These are phyloP conservation scores for Psophia crepitans DNA, from an alignment of 2,113 vertebrate species.

Conservation along the genomic window DNA sequence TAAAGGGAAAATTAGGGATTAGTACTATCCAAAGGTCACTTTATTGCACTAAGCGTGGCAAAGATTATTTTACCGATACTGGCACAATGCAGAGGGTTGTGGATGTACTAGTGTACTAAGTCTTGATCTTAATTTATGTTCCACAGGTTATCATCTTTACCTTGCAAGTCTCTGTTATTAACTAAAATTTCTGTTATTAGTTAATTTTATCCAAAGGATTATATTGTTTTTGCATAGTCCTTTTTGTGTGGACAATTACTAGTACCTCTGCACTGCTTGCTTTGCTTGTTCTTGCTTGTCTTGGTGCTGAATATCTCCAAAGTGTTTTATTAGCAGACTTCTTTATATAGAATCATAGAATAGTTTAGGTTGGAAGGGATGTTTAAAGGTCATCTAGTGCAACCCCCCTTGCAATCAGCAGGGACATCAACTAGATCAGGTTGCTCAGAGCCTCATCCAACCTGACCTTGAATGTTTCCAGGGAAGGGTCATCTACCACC, in stretches of 20 bases:
- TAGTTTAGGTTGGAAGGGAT: too few relatives aligned
- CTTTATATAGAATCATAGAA: neutral
- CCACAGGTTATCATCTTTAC: rapidly evolving
- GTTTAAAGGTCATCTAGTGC: too few relatives aligned
- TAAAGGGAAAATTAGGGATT: neutral
- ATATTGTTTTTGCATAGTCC: neutral
- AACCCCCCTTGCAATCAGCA: too few relatives aligned
- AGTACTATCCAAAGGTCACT: neutral
- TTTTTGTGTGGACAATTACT: neutral
- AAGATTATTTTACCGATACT: neutral
- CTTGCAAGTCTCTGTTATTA: neutral
- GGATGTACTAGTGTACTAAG: neutral
- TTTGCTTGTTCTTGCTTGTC: neutral
- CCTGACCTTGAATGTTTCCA: too few relatives aligned
- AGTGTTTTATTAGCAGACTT: neutral
- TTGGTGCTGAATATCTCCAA: neutral
- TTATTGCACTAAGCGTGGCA: neutral
- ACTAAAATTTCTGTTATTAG: neutral
- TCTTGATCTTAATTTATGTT: neutral
- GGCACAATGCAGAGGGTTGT: neutral
- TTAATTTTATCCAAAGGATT: neutral
- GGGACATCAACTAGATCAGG: too few relatives aligned
- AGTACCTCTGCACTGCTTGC: neutral
- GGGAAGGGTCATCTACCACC: too few relatives aligned
- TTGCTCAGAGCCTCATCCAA: too few relatives aligned